Conservation (phyloP, 2,113 vertebrate species). For the Benitochromis conjunctus region DNA sequence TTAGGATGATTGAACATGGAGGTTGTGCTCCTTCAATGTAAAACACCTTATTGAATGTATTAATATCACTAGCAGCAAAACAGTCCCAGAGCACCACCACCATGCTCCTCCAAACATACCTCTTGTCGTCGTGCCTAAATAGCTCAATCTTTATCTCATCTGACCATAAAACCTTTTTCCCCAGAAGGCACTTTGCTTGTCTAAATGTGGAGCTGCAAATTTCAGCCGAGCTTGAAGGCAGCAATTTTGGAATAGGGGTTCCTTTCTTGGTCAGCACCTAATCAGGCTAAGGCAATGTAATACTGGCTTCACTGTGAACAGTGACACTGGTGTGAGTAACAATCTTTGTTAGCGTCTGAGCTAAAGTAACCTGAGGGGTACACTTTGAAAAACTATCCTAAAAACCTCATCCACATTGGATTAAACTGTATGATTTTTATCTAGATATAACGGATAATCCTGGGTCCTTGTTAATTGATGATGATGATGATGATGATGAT, state of each 20-base stretch:
- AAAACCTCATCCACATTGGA: neutral
- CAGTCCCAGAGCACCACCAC: neutral
- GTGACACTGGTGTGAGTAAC: neutral
- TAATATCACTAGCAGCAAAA: neutral
- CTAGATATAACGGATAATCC: neutral
- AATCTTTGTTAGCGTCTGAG: neutral
- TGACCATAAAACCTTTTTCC: neutral
- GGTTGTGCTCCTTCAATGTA: neutral
- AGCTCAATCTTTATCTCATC: neutral
- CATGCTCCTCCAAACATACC: neutral
- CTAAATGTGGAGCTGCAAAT: neutral
- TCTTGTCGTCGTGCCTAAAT: neutral
- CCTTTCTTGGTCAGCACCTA: neutral
- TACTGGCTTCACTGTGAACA: neutral
- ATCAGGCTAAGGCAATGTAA: neutral
- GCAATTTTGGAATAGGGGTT: neutral
- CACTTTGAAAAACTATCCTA: neutral
- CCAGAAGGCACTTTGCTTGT: neutral
- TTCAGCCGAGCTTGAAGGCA: neutral
- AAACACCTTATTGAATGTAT: neutral
- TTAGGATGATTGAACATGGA: neutral
- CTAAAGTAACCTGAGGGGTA: neutral
- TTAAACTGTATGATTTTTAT: fast-evolving
- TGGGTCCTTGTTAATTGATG: neutral
- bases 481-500: no score